phyloP scores from a whole-genome alignment of 2,888 invertebrate genomes.

The Drosophila stalkeri region DNA sequence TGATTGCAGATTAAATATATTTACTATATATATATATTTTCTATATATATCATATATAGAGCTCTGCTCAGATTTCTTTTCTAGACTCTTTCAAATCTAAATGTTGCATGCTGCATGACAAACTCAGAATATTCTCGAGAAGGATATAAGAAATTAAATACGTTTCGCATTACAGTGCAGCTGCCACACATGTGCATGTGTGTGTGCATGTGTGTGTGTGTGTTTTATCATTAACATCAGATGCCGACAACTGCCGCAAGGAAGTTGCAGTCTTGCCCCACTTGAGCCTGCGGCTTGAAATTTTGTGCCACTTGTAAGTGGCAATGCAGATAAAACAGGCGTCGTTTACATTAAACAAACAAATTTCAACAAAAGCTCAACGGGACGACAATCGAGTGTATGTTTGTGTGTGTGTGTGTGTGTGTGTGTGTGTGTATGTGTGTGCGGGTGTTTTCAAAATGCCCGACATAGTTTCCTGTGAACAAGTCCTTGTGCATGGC shows the following conservation, averaged over 20 bases:
- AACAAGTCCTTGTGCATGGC: conserved; percentile 29
- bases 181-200: conserved; percentile 32
- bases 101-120: not conserved
- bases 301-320: conserved; percentile 47
- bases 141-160: conserved; percentile 16
- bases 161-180: conserved; percentile 58
- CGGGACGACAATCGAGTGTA: conserved; percentile 34
- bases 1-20: too few species aligned
- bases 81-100: too few species aligned
- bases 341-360: conserved; percentile 59
- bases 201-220: not conserved
- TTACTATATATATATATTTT: not conserved
- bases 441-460: conserved; percentile 27
- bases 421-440: conserved; percentile 2
- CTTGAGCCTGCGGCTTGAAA: conserved; percentile 36
- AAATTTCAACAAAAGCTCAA: conserved; percentile 60
- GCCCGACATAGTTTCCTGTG: conserved; percentile 70
- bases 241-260: conserved; percentile 38
- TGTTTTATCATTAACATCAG: conserved; percentile 55
- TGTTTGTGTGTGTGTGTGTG: conserved; percentile 18
- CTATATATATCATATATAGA: not conserved
- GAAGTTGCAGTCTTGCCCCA: conserved; percentile 38
- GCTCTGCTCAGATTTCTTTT: not conserved
- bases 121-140: not conserved
- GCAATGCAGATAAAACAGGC: conserved; percentile 53